These are phyloP conservation scores for Emydoidea blandingii DNA, from an alignment of 2,797 vertebrate genomes.

Conservation along the genomic window DNA sequence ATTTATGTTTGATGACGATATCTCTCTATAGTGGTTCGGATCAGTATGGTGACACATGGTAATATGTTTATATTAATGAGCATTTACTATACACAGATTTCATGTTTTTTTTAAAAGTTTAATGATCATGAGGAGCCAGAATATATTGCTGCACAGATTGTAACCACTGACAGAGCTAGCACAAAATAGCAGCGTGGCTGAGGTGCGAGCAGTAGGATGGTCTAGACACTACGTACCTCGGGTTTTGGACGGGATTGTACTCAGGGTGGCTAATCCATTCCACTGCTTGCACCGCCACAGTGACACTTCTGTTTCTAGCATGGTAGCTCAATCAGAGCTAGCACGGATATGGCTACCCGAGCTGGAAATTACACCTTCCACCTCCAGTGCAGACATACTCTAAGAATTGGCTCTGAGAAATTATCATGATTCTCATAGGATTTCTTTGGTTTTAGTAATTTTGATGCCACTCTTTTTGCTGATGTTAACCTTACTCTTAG, in stretches of 20 bases:
- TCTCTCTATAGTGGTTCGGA: slow-evolving; percentile 23
- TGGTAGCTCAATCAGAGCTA: no score
- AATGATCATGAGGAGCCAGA: slow-evolving; percentile 31
- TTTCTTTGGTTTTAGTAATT: background rate
- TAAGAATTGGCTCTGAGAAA: background rate
- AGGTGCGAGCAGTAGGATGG: no score
- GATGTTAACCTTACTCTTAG: background rate
- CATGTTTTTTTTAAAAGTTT: background rate
- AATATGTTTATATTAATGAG: background rate
- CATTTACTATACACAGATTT: slow-evolving; percentile 14
- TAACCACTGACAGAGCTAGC: background rate
- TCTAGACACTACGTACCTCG: no score
- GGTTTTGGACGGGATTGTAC: no score
- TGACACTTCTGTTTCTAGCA: no score
- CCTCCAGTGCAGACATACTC: no score
- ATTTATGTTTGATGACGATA: slow-evolving; percentile 1
- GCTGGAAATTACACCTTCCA: no score
- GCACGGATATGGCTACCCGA: no score
- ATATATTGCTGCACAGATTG: background rate
- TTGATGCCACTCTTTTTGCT: background rate
- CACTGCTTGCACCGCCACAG: no score
- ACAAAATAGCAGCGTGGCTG: no score
- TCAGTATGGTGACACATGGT: slow-evolving; percentile 1
- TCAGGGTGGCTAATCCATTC: no score
- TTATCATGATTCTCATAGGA: background rate